phyloP scores from a whole-genome alignment of 2,888 invertebrate genomes.

The Pammene aurita region DNA sequence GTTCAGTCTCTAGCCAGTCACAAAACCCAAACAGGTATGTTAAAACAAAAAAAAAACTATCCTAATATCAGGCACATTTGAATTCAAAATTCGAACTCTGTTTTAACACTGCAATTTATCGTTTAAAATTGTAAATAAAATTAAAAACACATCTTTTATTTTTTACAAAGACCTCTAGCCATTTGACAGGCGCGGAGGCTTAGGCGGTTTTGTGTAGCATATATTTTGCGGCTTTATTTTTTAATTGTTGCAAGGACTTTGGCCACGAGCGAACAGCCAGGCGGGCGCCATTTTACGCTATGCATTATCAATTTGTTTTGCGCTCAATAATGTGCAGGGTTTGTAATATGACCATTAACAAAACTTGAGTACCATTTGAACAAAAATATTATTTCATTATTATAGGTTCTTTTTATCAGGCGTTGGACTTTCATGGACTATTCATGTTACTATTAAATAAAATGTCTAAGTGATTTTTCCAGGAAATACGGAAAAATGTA shows the following conservation, averaged over 20 bases:
- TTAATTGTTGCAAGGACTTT: constrained; percentile 61
- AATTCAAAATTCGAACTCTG: constrained; percentile 29
- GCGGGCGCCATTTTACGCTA: constrained; percentile 47
- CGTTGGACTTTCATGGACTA: too few relatives aligned
- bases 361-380: constrained; percentile 12
- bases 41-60: constrained; percentile 18
- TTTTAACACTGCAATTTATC: constrained; percentile 34
- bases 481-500: neutral
- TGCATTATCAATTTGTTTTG: constrained; percentile 78
- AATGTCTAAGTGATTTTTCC: neutral
- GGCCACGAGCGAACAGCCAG: constrained; percentile 47
- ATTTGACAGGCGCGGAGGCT: constrained; percentile 47
- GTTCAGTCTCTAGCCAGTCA: constrained; percentile 77
- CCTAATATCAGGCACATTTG: constrained; percentile 14
- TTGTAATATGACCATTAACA: constrained; percentile 17
- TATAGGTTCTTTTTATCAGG: too few relatives aligned
- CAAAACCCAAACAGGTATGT: constrained; percentile 77
- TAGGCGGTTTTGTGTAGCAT: constrained; percentile 64
- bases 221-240: constrained; percentile 80
- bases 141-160: constrained; percentile 6
- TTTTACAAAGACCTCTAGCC: constrained; percentile 34
- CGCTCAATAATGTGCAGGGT: constrained; percentile 59
- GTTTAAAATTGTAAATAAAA: constrained; percentile 25
- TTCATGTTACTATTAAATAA: too few relatives aligned
- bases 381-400: neutral